A percentile compares a stretch with the other conserved stretches of the same genome.
Conservation (phyloP, 2,888 invertebrate species). For the Rhamnusium bicolor region DNA sequence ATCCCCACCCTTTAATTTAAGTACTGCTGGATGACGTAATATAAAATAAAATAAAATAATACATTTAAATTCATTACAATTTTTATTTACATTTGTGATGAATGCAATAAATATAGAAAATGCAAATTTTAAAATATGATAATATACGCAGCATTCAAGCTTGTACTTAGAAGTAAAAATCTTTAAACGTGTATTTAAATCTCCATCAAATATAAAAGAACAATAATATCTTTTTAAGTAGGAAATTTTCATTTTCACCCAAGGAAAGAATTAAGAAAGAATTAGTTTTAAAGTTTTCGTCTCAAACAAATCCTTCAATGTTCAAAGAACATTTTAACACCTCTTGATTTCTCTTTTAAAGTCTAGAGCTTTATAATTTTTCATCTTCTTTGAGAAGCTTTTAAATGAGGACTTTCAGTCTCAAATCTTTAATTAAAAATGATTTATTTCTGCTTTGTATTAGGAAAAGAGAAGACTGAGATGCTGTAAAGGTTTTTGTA, state of each 20-base stretch:
- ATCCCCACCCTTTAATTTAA: no score
- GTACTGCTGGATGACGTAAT: no score
- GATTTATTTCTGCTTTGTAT: constrained; percentile 22
- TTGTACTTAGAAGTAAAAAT: no score
- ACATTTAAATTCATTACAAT: no score
- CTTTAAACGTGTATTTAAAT: neutral
- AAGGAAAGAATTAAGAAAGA: constrained; percentile 23
- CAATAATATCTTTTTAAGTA: neutral
- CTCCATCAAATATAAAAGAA: constrained; percentile 11
- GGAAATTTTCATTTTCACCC: neutral
- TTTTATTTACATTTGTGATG: no score
- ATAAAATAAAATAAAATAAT: no score
- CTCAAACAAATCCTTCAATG: constrained; percentile 48
- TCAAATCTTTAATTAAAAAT: constrained; percentile 33
- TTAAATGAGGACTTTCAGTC: constrained; percentile 28
- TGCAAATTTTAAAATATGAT: no score
- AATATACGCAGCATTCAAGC: no score
- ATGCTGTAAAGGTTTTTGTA: constrained; percentile 5
- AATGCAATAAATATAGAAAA: no score
- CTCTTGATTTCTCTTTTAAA: constrained; percentile 49
- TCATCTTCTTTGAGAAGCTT: constrained; percentile 27
- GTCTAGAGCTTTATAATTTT: constrained; percentile 33
- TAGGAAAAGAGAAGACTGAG: neutral
- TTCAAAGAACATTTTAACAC: constrained; percentile 49
- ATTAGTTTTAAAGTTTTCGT: constrained; percentile 33